Evolutionary conservation across 2,113 vertebrate species (phyloP).

Genomic region (Heterotis niloticus): DNA sequence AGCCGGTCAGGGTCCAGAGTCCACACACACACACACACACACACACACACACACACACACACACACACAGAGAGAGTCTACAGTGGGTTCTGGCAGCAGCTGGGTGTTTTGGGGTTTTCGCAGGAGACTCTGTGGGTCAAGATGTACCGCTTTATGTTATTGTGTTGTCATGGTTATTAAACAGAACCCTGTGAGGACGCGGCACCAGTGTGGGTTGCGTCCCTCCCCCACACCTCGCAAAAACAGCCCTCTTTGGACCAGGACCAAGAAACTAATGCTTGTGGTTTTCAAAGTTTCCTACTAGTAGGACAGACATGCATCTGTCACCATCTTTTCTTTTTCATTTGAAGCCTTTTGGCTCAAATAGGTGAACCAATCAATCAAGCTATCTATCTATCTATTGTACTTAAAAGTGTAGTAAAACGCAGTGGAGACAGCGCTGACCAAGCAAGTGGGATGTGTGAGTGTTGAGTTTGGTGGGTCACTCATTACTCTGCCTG

Average conservation of each 20-base stretch:
- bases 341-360: conserved; percentile 8
- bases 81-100: conserved; percentile 61
- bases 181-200: conserved; percentile 30
- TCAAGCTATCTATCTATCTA: too few species aligned
- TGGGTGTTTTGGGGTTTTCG: conserved; percentile 52
- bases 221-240: background rate
- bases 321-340: conserved; percentile 20
- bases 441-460: too few species aligned
- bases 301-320: conserved; percentile 22
- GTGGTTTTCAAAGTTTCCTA: conserved; percentile 10
- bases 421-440: too few species aligned
- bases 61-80: conserved; percentile 44
- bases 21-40: too few species aligned
- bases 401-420: too few species aligned
- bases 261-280: conserved; percentile 7
- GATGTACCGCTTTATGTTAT: conserved; percentile 61
- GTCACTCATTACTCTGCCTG: too few species aligned
- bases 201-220: conserved; percentile 48
- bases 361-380: background rate
- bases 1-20: too few species aligned
- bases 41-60: too few species aligned
- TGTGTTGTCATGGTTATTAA: conserved; percentile 71
- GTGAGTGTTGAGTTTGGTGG: too few species aligned
- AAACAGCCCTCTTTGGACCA: conserved; percentile 1
- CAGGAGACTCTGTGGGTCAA: conserved; percentile 61